Conservation (phyloP, 2,113 vertebrate genomes). For the Nanger granti region DNA sequence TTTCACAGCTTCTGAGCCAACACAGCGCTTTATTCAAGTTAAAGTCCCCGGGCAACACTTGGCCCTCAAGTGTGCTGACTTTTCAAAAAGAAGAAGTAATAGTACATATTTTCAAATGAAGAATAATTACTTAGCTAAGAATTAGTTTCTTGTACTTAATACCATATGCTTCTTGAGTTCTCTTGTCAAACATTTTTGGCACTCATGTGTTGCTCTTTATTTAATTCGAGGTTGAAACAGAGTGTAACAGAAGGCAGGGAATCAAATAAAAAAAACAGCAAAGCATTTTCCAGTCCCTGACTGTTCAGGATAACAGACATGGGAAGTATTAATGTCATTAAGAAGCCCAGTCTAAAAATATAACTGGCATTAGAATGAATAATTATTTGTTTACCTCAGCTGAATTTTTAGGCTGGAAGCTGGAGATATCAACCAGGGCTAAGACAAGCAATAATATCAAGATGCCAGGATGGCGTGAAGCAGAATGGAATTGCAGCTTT, state of each 20-base stretch:
- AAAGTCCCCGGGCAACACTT: neutral
- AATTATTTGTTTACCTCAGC: neutral
- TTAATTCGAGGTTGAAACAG: slow-evolving; percentile 21
- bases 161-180: slow-evolving; percentile 36
- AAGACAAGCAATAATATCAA: neutral
- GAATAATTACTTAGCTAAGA: slow-evolving; percentile 44
- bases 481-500: neutral
- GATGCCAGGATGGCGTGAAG: neutral
- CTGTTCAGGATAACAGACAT: neutral
- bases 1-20: neutral
- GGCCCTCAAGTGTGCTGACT: slow-evolving; percentile 38
- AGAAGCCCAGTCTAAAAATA: neutral
- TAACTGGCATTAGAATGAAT: neutral
- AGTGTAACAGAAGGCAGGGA: slow-evolving; percentile 21
- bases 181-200: slow-evolving; percentile 24
- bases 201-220: neutral
- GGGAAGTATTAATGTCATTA: neutral
- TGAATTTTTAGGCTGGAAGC: neutral
- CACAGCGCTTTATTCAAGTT: slow-evolving; percentile 32
- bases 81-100: slow-evolving; percentile 44
- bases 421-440: neutral
- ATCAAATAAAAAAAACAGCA: slow-evolving; percentile 40
- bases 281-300: neutral
- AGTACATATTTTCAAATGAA: slow-evolving; percentile 43
- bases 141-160: slow-evolving; percentile 11